Evolutionary conservation across 2,113 vertebrate species (phyloP).

Genomic region (Entomyzon cyanotis): DNA sequence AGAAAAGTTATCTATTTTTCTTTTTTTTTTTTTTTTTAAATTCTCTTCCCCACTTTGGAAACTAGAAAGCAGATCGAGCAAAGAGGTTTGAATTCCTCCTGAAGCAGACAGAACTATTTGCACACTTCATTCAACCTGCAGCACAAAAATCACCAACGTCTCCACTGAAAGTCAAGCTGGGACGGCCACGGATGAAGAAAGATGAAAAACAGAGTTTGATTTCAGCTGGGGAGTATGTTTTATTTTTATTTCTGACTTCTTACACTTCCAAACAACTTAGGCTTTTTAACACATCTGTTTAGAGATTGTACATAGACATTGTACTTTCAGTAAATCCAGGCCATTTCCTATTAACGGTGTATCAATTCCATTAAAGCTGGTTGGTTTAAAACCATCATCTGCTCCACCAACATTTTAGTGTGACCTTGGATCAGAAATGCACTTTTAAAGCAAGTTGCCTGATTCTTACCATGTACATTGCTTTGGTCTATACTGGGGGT

Average conservation of each 20-base stretch:
- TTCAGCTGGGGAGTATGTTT: conserved; percentile 86
- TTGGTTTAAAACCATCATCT: neutral
- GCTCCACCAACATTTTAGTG: fast-evolving
- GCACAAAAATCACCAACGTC: conserved; percentile 88
- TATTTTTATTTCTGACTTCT: neutral
- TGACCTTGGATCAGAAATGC: neutral
- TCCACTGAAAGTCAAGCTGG: conserved; percentile 84
- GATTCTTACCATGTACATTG: neutral
- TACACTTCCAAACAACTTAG: neutral
- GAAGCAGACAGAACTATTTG: conserved; percentile 91
- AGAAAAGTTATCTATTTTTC: neutral
- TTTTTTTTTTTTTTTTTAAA: neutral
- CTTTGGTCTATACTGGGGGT: neutral
- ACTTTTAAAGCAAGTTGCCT: neutral
- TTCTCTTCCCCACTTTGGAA: conserved; percentile 28
- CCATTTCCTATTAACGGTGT: neutral
- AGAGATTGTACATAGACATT: neutral
- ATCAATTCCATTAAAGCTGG: neutral
- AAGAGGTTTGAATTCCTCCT: conserved; percentile 90
- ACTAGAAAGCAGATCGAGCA: conserved; percentile 85
- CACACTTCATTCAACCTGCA: conserved; percentile 89
- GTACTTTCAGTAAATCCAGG: neutral
- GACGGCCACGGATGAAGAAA: conserved; percentile 81
- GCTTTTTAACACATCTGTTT: neutral
- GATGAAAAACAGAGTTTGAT: conserved; percentile 87